Conservation (phyloP, 2,888 invertebrate species). For the Alloscopus bannaensis region DNA sequence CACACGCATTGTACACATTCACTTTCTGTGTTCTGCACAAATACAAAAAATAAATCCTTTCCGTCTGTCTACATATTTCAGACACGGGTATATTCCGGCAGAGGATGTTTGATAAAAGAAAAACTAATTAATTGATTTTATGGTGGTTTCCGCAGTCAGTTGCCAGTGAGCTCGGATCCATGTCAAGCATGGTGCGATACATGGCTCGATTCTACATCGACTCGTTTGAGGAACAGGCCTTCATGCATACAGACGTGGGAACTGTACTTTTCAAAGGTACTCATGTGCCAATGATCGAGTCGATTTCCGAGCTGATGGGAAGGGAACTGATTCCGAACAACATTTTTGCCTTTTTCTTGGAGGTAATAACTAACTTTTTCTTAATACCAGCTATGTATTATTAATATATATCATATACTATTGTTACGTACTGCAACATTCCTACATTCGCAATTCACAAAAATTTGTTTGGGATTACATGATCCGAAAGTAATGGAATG, state of each 20-base stretch:
- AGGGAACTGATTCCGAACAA: slow-evolving; percentile 54
- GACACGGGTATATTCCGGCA: too few relatives aligned
- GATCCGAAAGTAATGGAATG: too few relatives aligned
- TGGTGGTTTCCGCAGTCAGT: slow-evolving; percentile 50
- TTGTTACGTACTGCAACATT: too few relatives aligned
- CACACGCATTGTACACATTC: too few relatives aligned
- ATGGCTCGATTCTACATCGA: slow-evolving; percentile 58
- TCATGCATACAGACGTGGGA: slow-evolving; percentile 45
- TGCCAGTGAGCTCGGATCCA: slow-evolving; percentile 53
- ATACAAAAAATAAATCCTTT: too few relatives aligned
- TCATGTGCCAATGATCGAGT: slow-evolving; percentile 63
- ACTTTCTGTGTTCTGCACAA: too few relatives aligned
- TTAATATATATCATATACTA: too few relatives aligned
- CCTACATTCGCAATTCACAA: slow-evolving; percentile 1
- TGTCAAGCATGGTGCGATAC: slow-evolving; percentile 50
- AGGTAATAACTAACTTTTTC: slow-evolving; percentile 54
- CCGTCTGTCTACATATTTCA: not conserved
- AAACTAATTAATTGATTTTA: slow-evolving; percentile 34
- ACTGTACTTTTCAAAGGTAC: slow-evolving; percentile 53
- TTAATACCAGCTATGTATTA: not conserved
- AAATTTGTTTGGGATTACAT: too few relatives aligned
- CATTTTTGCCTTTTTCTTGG: slow-evolving; percentile 64
- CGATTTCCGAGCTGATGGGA: slow-evolving; percentile 54
- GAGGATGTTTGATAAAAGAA: slow-evolving; percentile 1
- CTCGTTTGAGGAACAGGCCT: slow-evolving; percentile 58